A percentile compares a stretch with the other conserved stretches of the same genome.
Evolutionary conservation across 2,888 invertebrate species (phyloP).

Genomic region (Conchocele bisecta): DNA sequence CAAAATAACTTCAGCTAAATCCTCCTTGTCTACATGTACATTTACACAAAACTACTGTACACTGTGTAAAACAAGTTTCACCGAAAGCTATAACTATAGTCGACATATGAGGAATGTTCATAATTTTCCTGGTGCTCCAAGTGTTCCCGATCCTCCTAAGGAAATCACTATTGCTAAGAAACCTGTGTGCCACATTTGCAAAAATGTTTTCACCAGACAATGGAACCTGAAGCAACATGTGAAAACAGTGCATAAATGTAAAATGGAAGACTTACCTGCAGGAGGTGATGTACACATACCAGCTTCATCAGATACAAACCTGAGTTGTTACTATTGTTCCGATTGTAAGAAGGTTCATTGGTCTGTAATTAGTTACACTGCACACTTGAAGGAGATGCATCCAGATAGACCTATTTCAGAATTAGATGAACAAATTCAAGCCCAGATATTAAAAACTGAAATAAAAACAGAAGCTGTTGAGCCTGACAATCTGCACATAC

Average conservation of each 20-base stretch:
- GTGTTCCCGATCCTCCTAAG: too few species aligned
- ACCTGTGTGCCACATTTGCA: constrained; percentile 19
- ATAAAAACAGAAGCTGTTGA: too few species aligned
- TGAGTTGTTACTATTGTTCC: constrained; percentile 28
- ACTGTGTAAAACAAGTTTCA: too few species aligned
- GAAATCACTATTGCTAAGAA: too few species aligned
- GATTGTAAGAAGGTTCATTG: constrained; percentile 28
- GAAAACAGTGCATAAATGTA: constrained; percentile 21
- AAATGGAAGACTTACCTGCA: constrained; percentile 2
- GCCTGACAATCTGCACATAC: too few species aligned
- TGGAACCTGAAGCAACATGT: constrained; percentile 16
- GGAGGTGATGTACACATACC: neutral
- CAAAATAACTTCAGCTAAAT: too few species aligned
- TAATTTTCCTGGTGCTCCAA: too few species aligned
- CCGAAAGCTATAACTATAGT: too few species aligned
- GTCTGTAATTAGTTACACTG: constrained; percentile 12
- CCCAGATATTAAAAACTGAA: neutral
- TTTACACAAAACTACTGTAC: too few species aligned
- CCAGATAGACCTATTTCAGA: constrained; percentile 21
- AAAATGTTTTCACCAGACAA: constrained; percentile 3
- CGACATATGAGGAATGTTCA: too few species aligned
- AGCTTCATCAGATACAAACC: too few species aligned
- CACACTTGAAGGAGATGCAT: constrained; percentile 13
- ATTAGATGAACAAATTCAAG: neutral
- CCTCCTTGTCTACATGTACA: too few species aligned